Base-by-base conservation (phyloP, 2,888 invertebrate genomes). In the Rhingia rostrata region DNA sequence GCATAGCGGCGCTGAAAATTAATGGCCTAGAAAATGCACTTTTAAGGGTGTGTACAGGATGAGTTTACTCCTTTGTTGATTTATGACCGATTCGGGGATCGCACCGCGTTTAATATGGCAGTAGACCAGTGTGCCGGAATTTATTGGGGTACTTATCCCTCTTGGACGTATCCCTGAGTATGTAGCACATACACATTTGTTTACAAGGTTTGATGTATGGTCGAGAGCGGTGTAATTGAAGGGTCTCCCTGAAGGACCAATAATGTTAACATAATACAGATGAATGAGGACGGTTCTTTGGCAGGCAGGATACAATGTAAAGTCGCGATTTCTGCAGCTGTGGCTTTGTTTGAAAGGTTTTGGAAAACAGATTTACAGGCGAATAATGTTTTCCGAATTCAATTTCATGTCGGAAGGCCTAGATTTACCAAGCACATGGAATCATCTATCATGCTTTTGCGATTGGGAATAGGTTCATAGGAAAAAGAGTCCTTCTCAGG, bases 1-100 rank as follows among this genome's bases (percentile, higher is more conserved):
- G 58, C 49, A 66, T 51, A 41, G 67, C 58, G 45, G 67, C 58
- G 45, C 43, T 67, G 60, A 37, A 45, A 67, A 77, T 77, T 61
- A 77, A 77, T 77, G 60, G 43, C 77, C 53, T 54, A 69, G 77
- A 61, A 77, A 54, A 69, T 77, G 77, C 77, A 69, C 45, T 77
- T 67, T 69, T 67, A 61, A 77, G 61, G 60, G 61, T 22, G 60
- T 72, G 53, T 35, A 33, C 51, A 10, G 12, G 10, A 51, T 35
- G 51, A 41, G 72, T 33, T 60, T 61, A 51, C 51, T 72, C 61
- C 60, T 51, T 51, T 60, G 60, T 72, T 61, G 70, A 61, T 72
- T 60, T 72, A 72, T 72, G 51, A 12, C 9, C 43, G 35, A 33
- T 72, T 70, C 14, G 54, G 61, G 56, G 51, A 6, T 2, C 22